Evolutionary conservation across 2,888 invertebrate species (phyloP), one percentile per base, ranked within the genome.

Genomic region (Seladonia tumulorum): DNA sequence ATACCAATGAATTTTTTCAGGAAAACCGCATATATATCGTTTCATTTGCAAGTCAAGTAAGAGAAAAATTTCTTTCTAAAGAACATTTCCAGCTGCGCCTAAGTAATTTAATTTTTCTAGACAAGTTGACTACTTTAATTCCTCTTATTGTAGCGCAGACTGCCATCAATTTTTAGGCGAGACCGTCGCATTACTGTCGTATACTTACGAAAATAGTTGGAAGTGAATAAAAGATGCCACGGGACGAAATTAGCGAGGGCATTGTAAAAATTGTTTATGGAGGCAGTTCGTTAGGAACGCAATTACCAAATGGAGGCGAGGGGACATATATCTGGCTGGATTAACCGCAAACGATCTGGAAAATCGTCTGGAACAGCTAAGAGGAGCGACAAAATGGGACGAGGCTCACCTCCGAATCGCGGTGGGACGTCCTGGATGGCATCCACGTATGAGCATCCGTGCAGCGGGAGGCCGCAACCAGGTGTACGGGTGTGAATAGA

Each of bases 401-500:
- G 70, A 70, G 25, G 42, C 75, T 53, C 70, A 25, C 35, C 72
- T 39, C 16, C 42, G 60, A 53, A n/a, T 47, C 68, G 49, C 45
- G 74, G 29, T 74, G 82, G 79, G 78, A 87, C 85, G 82, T 85
- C 78, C 68, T 75, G 90, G 88, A 86, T 81, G 89, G 85, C 74
- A 86, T 89, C 87, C 86, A 75, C 77, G 83, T 83, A 79, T 73
- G 81, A 49, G 81, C 81, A 86, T 79, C 77, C 77, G 86, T 92
- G 89, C 92, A 92, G 93, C 92, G 90, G 91, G 92, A 93, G 92
- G 91, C 90, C 90, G 79, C 88, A 89, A 89, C 93, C 93, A 93
- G 92, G 92, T 93, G 93, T 91, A 92, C 91, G 85, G 83, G 89
- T 86, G 88, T 93, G 92, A 92, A 93, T 93, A 91, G 90, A 90